These are phyloP conservation scores for Apantesis nais DNA, from an alignment of 2,888 invertebrate genomes.

Conservation along the genomic window DNA sequence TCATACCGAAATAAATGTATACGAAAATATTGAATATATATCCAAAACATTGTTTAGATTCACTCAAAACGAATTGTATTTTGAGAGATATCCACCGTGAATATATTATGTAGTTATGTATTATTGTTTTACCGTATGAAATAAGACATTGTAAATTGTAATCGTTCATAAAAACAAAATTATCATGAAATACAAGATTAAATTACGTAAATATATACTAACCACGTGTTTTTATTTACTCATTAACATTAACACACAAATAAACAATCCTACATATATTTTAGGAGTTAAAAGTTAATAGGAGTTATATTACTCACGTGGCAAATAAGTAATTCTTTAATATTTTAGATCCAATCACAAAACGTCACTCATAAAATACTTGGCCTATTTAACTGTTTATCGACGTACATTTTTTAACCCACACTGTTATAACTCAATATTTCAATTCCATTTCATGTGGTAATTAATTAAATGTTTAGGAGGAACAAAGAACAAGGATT, in stretches of 20 bases:
- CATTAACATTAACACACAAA: not conserved
- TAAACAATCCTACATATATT: not conserved
- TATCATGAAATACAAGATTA: conserved; percentile 76
- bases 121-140: conserved; percentile 73
- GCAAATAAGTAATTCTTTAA: not conserved
- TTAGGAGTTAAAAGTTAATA: not conserved
- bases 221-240: conserved; percentile 50
- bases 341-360: too few relatives aligned
- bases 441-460: too few relatives aligned
- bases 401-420: too few relatives aligned
- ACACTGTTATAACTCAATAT: too few relatives aligned
- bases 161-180: conserved; percentile 76
- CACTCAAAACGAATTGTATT: conserved; percentile 63
- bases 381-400: too few relatives aligned
- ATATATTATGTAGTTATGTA: conserved; percentile 67
- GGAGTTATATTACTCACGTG: not conserved
- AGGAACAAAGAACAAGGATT: too few relatives aligned
- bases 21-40: conserved; percentile 67
- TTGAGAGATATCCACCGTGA: conserved; percentile 67
- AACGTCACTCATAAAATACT: too few relatives aligned
- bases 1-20: conserved; percentile 72
- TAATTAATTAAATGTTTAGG: too few relatives aligned
- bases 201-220: conserved; percentile 63
- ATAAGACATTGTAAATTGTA: conserved; percentile 81
- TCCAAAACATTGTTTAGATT: conserved; percentile 63